Percentiles rank a stretch among this genome's conserved stretches.
Evolutionary conservation across 2,113 vertebrate species (phyloP).

Genomic region (Semicossyphus pulcher): DNA sequence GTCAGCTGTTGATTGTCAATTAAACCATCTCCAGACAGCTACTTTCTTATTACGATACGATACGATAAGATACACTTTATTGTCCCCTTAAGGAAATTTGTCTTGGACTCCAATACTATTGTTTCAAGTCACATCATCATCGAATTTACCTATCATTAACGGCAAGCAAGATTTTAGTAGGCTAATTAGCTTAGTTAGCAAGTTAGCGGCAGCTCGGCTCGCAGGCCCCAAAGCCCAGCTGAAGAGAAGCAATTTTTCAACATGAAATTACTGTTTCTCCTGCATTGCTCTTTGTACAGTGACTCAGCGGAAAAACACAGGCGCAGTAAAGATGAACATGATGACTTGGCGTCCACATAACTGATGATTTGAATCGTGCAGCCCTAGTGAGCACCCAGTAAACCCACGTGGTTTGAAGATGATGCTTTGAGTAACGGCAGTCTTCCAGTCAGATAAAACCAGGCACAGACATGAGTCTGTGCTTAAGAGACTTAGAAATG

Average conservation of each 20-base stretch:
- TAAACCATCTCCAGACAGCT: too few relatives aligned
- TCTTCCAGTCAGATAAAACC: conserved; percentile 23
- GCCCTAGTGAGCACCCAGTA: not conserved
- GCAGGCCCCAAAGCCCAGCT: not conserved
- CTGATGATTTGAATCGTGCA: not conserved
- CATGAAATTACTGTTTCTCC: not conserved
- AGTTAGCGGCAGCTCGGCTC: not conserved
- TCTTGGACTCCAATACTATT: not conserved
- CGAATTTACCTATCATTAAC: too few relatives aligned
- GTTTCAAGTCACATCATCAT: not conserved
- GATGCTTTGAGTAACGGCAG: conserved; percentile 14
- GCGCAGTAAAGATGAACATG: too few relatives aligned
- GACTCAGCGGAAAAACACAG: too few relatives aligned
- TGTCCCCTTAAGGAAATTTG: too few relatives aligned
- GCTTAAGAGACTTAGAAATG: conserved; percentile 35
- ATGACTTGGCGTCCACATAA: too few relatives aligned
- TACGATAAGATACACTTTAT: too few relatives aligned
- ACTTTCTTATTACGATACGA: too few relatives aligned
- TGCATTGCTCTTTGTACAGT: not conserved
- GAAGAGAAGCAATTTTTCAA: not conserved
- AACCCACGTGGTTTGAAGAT: not conserved
- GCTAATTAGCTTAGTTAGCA: too few relatives aligned
- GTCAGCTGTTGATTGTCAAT: too few relatives aligned
- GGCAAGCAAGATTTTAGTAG: too few relatives aligned
- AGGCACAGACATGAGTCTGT: conserved; percentile 39